phyloP scores from a whole-genome alignment of 2,113 vertebrate genomes.

The Peucedramus taeniatus region DNA sequence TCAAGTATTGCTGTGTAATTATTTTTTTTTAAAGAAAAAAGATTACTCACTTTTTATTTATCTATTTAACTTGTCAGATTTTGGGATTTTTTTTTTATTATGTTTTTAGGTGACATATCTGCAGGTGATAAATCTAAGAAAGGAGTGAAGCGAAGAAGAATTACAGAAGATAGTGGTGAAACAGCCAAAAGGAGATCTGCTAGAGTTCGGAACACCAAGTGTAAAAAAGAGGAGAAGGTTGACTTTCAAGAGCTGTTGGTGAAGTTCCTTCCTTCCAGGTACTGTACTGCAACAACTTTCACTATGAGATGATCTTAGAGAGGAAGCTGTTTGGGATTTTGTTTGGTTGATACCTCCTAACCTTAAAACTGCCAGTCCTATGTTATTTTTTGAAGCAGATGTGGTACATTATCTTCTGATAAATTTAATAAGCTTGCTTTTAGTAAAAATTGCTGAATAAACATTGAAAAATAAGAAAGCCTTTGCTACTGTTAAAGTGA shows the following conservation, averaged over 20 bases:
- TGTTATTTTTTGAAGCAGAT: background rate
- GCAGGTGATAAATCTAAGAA: conserved; percentile 88
- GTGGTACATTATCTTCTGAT: background rate
- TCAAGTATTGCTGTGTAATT: background rate
- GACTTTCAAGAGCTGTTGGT: conserved; percentile 95
- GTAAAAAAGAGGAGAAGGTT: conserved; percentile 97
- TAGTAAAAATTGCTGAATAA: background rate
- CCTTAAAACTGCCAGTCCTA: background rate
- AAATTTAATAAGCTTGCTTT: background rate
- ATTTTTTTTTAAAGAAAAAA: background rate
- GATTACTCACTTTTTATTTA: background rate
- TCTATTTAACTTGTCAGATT: background rate
- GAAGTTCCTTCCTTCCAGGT: conserved; percentile 96
- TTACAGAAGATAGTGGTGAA: conserved; percentile 87
- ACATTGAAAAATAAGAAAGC: background rate
- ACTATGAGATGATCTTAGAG: background rate
- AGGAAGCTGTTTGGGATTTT: background rate
- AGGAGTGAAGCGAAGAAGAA: conserved; percentile 87
- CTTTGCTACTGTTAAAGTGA: background rate
- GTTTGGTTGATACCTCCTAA: background rate
- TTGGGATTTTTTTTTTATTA: background rate
- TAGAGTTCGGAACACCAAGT: conserved; percentile 94
- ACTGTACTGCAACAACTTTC: background rate
- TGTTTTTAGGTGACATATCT: conserved; percentile 74
- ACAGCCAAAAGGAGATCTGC: conserved; percentile 94